Evolutionary conservation across 2,888 invertebrate species (phyloP).

Genomic region (Crepidodera aurea): DNA sequence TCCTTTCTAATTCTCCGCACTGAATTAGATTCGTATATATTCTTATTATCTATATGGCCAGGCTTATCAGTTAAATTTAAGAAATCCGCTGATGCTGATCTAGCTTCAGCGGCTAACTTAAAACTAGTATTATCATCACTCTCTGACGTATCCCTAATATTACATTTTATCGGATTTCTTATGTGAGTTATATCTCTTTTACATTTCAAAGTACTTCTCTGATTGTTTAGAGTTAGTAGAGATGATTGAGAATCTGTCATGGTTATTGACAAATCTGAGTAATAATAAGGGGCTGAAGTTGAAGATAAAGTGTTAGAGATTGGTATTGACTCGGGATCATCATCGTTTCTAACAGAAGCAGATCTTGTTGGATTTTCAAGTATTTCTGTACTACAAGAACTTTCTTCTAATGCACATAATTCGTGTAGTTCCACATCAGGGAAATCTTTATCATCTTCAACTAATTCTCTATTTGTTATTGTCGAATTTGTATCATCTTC

Average conservation of each 20-base stretch:
- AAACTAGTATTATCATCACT: constrained; percentile 56
- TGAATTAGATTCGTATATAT: constrained; percentile 75
- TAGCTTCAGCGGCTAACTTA: constrained; percentile 67
- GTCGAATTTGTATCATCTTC: constrained; percentile 26
- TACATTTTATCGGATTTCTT: constrained; percentile 72
- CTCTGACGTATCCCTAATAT: constrained; percentile 42
- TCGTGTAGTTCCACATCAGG: constrained; percentile 51
- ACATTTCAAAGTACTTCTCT: constrained; percentile 69
- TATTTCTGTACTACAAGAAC: constrained; percentile 52
- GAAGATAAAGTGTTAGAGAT: constrained; percentile 42
- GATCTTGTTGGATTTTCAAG: constrained; percentile 54
- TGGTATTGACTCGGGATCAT: constrained; percentile 46
- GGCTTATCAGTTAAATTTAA: constrained; percentile 73
- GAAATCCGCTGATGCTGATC: constrained; percentile 73
- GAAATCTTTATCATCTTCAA: constrained; percentile 38
- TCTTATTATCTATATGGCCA: constrained; percentile 71
- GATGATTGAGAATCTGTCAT: constrained; percentile 51
- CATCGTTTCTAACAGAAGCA: constrained; percentile 52
- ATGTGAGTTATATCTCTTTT: constrained; percentile 76
- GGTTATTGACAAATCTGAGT: constrained; percentile 74
- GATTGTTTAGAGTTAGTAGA: constrained; percentile 71
- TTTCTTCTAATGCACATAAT: constrained; percentile 52
- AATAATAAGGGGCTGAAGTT: constrained; percentile 84
- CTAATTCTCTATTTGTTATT: constrained; percentile 32
- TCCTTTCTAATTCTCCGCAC: constrained; percentile 68